Evolutionary conservation across 1,140 invertebrate species (phyloP), one percentile per base, ranked within the genome.

Genomic region (Nasonia longicornis): DNA sequence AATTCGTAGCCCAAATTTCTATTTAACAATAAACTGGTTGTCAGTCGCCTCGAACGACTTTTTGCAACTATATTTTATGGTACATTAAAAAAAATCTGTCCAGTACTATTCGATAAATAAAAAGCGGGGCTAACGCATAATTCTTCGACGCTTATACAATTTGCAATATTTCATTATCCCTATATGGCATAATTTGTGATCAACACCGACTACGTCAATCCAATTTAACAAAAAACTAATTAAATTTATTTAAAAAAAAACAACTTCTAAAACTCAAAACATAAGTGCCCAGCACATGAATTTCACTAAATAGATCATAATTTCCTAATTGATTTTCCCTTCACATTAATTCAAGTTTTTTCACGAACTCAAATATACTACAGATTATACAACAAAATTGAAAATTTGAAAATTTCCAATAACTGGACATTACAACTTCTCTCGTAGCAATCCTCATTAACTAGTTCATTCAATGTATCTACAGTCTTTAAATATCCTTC

Each of bases 371-470:
- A 10, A 81, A 76, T 76, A 81, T 63, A 31, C 29, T 76, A 81
- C n/a, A 81, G 26, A 81, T 75, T 58, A 76, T 76, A 80, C 66
- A 81, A 81, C 66, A 81, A 76, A 52, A 81, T 70, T 70, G 26
- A 76, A 71, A 81, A 35, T 75, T 58, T 52, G 11, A 31, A 75
- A 58, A 63, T 78, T 74, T 73, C 35, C 63, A 78, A 82, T 78
- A 52, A 78, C 6, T 74, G 45, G 14, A 78, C 63, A 52, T 72
- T 69, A 71, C 22, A 69, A 64, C 42, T 78, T 14, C 20, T 20
- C n/a, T 81, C n/a, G 29, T 72, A 77, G 42, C 52, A 38, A 58
- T 76, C n/a, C 4, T 20, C 29, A 26, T 26, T 67, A 66, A 29
- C 16, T 78, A 78, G 3, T 74, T 72, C 45, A 77, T 29, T 42